phyloP scores from a whole-genome alignment of 2,888 invertebrate species.

The Lasioglossum zephyrum region DNA sequence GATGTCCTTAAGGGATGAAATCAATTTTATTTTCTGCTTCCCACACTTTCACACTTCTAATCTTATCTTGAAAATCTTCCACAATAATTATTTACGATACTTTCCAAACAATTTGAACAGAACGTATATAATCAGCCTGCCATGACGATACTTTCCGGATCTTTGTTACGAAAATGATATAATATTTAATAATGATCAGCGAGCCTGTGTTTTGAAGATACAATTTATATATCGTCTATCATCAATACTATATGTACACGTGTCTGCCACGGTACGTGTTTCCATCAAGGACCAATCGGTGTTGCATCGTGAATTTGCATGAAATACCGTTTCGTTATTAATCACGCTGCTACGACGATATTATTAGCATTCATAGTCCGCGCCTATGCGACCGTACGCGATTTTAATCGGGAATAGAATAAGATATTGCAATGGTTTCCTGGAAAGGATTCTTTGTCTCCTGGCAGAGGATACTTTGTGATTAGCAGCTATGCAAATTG shows the following conservation, averaged over 20 bases:
- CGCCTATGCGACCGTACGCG: constrained; percentile 12
- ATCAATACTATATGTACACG: neutral
- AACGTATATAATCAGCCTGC: no score
- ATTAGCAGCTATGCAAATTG: neutral
- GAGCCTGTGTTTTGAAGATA: no score
- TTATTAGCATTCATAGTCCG: constrained; percentile 19
- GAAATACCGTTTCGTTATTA: neutral
- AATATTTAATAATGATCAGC: no score
- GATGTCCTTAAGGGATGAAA: no score
- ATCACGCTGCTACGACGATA: neutral
- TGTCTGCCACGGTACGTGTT: neutral
- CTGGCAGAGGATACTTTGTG: neutral
- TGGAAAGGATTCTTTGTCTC: constrained; percentile 9
- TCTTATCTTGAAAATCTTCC: no score
- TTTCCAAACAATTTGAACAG: no score
- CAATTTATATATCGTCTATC: no score
- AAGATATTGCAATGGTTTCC: constrained; percentile 25
- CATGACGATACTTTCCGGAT: no score
- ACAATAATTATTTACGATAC: no score
- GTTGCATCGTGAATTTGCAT: neutral
- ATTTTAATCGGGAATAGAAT: constrained; percentile 26
- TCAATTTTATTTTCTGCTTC: no score
- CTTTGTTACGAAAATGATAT: no score
- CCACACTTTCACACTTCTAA: no score
- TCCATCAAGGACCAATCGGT: constrained; percentile 15